Base-by-base conservation (phyloP, 2,113 vertebrate species). In the Calyptommatus sinebrachiatus region DNA sequence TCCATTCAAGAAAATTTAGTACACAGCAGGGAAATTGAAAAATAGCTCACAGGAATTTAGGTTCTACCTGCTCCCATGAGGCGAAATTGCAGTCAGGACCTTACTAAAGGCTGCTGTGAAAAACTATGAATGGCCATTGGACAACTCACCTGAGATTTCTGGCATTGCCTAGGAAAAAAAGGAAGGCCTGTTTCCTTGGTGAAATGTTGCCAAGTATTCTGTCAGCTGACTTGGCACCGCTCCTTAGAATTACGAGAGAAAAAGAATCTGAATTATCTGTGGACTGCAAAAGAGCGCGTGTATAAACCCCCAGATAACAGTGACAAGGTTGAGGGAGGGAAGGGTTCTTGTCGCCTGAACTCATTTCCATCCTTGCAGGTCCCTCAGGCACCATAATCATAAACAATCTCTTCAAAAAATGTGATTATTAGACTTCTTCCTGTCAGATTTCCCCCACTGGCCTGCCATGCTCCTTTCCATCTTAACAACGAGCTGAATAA, bases 401-500 rank as follows among this genome's bases (percentile, higher is more conserved):
- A 89, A 91, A 82, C 84, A 89, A 83, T 8, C 75, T 76, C 82
- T 89, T 91, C 76, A 79, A 81, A 88, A 72, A 90, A 72, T 78
- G 57, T 74, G 86, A 89, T 41, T 74, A 57, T 85, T 80, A 57
- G 68, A 62, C 67, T 87, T 26, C 70, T 89, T 88, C 88, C 86
- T 89, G 88, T 83, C 87, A 87, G 76, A 7, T 16, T 89, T 65
- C 28, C 53, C 67, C 26, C 67, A 20, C 61, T 21, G 53, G 35
- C 41, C 29, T 46, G 8, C 35, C 61, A 28, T 18, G 24, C 14
- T 46, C 88, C 73, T 46, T 86, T 80, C 77, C 74, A 72, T 69
- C 76, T 87, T 89, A 83, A 85, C 83, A 88, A 91, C 83, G 72
- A 88, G 70, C 77, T 84, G 85, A 84, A 84, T 77, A 89, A 87